Evolutionary conservation across 1,140 invertebrate genomes (phyloP).

Genomic region (Calosoma granatense): DNA sequence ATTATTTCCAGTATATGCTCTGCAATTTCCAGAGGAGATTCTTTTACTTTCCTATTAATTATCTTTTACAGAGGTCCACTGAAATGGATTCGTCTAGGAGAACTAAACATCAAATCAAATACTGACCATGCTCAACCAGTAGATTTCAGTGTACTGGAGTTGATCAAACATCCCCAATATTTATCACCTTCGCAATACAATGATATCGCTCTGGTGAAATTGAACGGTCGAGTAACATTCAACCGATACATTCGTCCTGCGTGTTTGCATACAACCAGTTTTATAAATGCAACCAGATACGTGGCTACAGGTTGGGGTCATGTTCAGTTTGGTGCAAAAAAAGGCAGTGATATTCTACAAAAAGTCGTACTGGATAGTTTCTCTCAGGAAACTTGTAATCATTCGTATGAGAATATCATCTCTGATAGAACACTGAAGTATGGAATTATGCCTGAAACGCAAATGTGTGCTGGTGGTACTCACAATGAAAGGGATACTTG

Average conservation of each 20-base stretch:
- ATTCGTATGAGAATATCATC: not conserved
- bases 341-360: slow-evolving; percentile 19
- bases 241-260: slow-evolving; percentile 68
- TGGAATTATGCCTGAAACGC: slow-evolving; percentile 28
- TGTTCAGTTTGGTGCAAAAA: slow-evolving; percentile 15
- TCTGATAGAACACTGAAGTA: not conserved
- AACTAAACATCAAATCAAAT: not conserved
- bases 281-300: slow-evolving; percentile 48
- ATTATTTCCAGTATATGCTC: too few species aligned
- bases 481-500: slow-evolving; percentile 56
- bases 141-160: not conserved
- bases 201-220: slow-evolving; percentile 65
- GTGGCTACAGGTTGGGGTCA: slow-evolving; percentile 46
- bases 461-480: slow-evolving; percentile 61
- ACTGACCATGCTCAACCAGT: not conserved
- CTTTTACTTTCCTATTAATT: too few species aligned
- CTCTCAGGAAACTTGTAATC: not conserved
- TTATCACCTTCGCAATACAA: slow-evolving; percentile 37
- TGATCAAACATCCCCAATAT: not conserved
- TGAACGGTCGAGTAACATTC: slow-evolving; percentile 53
- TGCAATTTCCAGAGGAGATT: too few species aligned
- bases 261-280: slow-evolving; percentile 48
- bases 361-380: slow-evolving; percentile 12
- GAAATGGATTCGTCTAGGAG: not conserved
- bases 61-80: not conserved